phyloP scores from a whole-genome alignment of 1,140 invertebrate genomes.

The Hypothenemus hampei region DNA sequence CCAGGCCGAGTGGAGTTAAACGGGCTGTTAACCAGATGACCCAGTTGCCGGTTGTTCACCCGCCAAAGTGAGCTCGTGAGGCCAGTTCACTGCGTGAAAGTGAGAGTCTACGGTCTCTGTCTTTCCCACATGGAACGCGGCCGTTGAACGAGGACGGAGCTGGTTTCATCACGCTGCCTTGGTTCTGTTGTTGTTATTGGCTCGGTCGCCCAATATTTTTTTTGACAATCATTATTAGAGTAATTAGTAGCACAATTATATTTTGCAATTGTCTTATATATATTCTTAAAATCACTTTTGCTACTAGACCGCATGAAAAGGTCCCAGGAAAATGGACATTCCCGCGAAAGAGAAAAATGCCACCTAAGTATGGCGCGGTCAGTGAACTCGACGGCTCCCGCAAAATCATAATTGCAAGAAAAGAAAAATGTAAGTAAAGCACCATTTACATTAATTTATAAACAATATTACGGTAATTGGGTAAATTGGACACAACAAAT shows the following conservation, averaged over 20 bases:
- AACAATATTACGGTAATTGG: constrained; percentile 20
- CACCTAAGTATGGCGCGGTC: constrained; percentile 9
- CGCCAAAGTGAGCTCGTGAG: constrained; percentile 44
- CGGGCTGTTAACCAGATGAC: constrained; percentile 55
- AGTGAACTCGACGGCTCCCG: constrained; percentile 17
- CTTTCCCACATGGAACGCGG: constrained; percentile 9
- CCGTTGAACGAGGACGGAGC: constrained; percentile 24
- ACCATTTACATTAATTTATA: constrained; percentile 25
- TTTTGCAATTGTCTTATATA: neutral
- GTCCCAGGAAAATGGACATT: neutral
- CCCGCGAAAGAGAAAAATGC: constrained; percentile 9
- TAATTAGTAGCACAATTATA: neutral
- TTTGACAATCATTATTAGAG: neutral
- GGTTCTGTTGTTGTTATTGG: constrained; percentile 23
- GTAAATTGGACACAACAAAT: neutral
- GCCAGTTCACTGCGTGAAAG: constrained; percentile 54
- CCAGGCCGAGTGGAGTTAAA: constrained; percentile 47
- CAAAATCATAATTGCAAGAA: constrained; percentile 22
- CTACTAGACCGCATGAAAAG: constrained; percentile 1
- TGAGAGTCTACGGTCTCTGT: constrained; percentile 50
- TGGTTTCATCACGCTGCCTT: constrained; percentile 35
- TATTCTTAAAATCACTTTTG: neutral
- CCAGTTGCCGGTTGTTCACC: constrained; percentile 61
- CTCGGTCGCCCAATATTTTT: constrained; percentile 22
- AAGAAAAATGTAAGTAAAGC: constrained; percentile 33